Evolutionary conservation across 2,888 invertebrate species (phyloP), one percentile per base, ranked within the genome.

Genomic region (Chrysodeixis includens): DNA sequence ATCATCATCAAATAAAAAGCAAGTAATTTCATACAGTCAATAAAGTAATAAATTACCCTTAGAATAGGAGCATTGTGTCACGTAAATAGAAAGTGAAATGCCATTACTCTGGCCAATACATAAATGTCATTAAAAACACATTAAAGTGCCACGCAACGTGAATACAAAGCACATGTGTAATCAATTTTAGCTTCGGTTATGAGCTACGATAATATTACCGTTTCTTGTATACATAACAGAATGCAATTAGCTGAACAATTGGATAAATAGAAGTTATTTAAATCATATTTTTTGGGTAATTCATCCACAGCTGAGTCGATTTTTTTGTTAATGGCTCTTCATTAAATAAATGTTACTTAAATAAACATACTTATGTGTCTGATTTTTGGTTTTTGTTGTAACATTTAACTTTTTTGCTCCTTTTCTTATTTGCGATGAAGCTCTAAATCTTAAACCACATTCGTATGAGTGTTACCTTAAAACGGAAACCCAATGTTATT

Each of bases 251-350:
- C 52, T 35, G 16, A 44, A 79, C 66, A 68, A 67, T 61, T 32
- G 35, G 46, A 49, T 58, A 14, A 67, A 76, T 59, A 52, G 44
- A 40, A 64, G 51, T 69, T 69, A 74, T 71, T 65, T 61, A 71
- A 74, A 67, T n/a, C n/a, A n/a, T n/a, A 79, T 74, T 70, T 60
- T 62, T 71, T 76, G 56, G 40, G n/a, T 44, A 46, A 10, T 30
- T 55, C 57, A 53, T 61, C 44, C 40, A 16, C 18, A 26, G 26
- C 35, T 51, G n/a, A 49, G 52, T 9, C 20, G 1, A 32, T 53
- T 55, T 57, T 53, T 18, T 52, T 52, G 30, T 4, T 56, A 56
- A 66, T 73, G 56, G 6, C 26, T 26, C 6, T 53, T 44, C 54
- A 46, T 52, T 20, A 57, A 71, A 46, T 8, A 44, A 54, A 20